These are phyloP conservation scores for Drosophila sp. DNA, from an alignment of 1,140 invertebrate species.

Conservation along the genomic window DNA sequence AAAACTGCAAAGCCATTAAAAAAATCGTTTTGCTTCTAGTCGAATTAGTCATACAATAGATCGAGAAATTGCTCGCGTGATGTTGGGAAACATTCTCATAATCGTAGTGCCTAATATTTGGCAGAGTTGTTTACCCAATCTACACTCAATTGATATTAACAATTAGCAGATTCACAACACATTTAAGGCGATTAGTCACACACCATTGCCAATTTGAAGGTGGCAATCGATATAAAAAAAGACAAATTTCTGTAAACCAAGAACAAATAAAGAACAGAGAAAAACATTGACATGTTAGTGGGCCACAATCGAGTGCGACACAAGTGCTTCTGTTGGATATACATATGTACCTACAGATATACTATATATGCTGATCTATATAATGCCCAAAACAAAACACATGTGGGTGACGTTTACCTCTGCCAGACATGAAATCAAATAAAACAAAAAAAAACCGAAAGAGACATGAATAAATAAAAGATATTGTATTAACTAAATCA, in stretches of 20 bases:
- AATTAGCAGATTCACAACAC: slow-evolving; percentile 65
- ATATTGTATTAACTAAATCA: slow-evolving; percentile 41
- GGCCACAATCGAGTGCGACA: slow-evolving; percentile 14
- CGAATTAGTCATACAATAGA: background rate
- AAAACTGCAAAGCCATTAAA: background rate
- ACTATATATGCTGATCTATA: slow-evolving; percentile 33
- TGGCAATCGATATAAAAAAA: slow-evolving; percentile 54
- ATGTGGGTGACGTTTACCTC: slow-evolving; percentile 34
- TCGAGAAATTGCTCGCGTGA: slow-evolving; percentile 25
- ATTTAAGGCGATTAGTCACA: slow-evolving; percentile 62
- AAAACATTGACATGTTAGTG: slow-evolving; percentile 29
- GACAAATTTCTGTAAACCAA: slow-evolving; percentile 41
- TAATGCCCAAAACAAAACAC: slow-evolving; percentile 36
- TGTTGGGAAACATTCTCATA: slow-evolving; percentile 19
- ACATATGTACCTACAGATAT: slow-evolving; percentile 16
- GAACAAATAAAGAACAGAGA: slow-evolving; percentile 14
- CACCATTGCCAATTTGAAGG: slow-evolving; percentile 53
- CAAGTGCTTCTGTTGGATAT: slow-evolving; percentile 16
- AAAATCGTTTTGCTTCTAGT: background rate
- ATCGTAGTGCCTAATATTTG: slow-evolving; percentile 2
- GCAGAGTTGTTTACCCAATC: background rate
- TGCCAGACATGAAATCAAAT: slow-evolving; percentile 35
- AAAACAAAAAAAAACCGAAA: slow-evolving; percentile 11
- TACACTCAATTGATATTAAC: slow-evolving; percentile 45
- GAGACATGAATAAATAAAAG: slow-evolving; percentile 31